Evolutionary conservation across 2,888 invertebrate genomes (phyloP).

Genomic region (Eucera pruinosa): DNA sequence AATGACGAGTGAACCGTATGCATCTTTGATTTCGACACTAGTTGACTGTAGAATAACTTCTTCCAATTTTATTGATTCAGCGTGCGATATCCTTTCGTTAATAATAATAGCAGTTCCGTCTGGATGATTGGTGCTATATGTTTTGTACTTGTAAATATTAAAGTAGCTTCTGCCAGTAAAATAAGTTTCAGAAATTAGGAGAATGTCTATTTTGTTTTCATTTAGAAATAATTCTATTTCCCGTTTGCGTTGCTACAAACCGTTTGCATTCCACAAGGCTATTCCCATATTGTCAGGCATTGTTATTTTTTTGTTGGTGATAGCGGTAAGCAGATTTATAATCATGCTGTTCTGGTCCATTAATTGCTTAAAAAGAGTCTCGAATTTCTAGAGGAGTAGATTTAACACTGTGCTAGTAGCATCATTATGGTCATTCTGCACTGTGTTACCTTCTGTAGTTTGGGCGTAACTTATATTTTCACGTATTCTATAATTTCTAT

Average conservation of each 20-base stretch:
- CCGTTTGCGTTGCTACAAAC: constrained; percentile 2
- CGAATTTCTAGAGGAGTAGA: constrained; percentile 11
- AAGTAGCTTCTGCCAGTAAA: background rate
- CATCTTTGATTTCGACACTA: too few relatives aligned
- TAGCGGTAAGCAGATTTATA: constrained; percentile 6
- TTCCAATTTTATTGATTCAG: too few relatives aligned
- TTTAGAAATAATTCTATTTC: constrained; percentile 11
- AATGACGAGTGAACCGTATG: too few relatives aligned
- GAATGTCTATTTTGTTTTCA: constrained; percentile 7
- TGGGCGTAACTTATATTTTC: constrained; percentile 10
- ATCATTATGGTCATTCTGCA: background rate
- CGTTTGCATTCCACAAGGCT: constrained; percentile 19
- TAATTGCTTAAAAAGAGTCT: constrained; percentile 5
- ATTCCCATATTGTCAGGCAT: background rate
- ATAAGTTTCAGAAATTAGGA: constrained; percentile 4
- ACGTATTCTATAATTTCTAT: background rate
- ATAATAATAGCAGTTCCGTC: constrained; percentile 4
- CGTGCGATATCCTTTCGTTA: too few relatives aligned
- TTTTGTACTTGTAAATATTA: constrained; percentile 12
- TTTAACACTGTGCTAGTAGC: background rate
- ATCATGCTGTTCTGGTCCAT: constrained; percentile 11
- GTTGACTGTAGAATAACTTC: too few relatives aligned
- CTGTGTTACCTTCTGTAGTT: constrained; percentile 9
- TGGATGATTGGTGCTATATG: background rate
- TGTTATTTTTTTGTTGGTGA: constrained; percentile 4